Base-by-base conservation (phyloP, 1,140 invertebrate genomes). In the Nomia melanderi region DNA sequence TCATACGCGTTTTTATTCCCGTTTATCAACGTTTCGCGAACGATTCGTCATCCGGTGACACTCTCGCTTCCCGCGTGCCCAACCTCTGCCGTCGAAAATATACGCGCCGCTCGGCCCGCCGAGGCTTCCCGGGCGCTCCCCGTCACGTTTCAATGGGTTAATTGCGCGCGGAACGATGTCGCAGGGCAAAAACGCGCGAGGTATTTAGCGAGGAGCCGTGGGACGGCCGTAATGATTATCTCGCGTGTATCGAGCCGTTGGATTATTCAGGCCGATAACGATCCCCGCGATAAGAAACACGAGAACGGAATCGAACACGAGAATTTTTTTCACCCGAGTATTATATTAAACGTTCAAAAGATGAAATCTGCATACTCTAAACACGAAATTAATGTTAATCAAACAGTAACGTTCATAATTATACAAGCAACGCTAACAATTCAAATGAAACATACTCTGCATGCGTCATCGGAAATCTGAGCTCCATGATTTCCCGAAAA, bases 1-100 rank as follows among this genome's bases (percentile, higher is more conserved):
- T 59, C 53, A 39, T 67, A 47, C 25, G 8, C 50, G 64, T 33
- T 75, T 75, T 75, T 69, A 73, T 54, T 23, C 71, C 47, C 44
- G 60, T 73, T 73, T 75, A 75, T 75, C 64, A 75, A 47, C 64
- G 36, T 23, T 47, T 6, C 59, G 25, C 29, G 2, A 5, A 25
- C 44, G 39, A 70, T 62, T 36, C 56, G 65, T 60, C 74, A 60
- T 59, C 54, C 54, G 64, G 17, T 39, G 64, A 57, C 63, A 59
- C 8, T 17, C n/a, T 47, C 39, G 27, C 29, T 17, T 25, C 23
- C 20, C 33, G 20, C 60, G 65, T 74, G 65, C 66, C 72, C 62
- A n/a, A 0, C 11, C 14, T 17, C 5, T 3, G 14, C 20, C 33
- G 56, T 53, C 29, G 20, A 44, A 50, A 39, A 17, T 50, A 44